phyloP scores from a whole-genome alignment of 2,888 invertebrate genomes.

The Machimus atricapillus region DNA sequence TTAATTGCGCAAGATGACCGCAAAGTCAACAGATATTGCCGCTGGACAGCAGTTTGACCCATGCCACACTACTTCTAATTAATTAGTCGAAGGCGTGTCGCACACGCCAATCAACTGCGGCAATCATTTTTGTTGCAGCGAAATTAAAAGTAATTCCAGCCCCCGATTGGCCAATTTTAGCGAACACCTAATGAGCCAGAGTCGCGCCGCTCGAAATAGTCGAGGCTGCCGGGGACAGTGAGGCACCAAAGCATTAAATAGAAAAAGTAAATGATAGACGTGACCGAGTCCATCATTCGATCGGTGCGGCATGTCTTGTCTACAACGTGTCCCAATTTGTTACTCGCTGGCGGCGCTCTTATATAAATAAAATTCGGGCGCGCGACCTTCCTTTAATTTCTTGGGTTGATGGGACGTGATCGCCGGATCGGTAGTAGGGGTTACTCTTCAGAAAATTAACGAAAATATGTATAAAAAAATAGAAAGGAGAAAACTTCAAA shows the following conservation, averaged over 20 bases:
- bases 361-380: neutral
- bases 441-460: neutral
- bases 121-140: neutral
- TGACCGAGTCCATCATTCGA: neutral
- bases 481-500: neutral
- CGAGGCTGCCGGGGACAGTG: neutral
- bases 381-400: neutral
- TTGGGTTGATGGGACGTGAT: neutral
- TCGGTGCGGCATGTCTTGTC: neutral
- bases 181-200: neutral
- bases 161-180: neutral
- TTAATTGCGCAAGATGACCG: neutral
- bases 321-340: neutral
- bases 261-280: neutral
- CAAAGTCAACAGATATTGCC: neutral
- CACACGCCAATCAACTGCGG: neutral
- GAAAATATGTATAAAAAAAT: neutral
- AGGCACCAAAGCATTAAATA: neutral
- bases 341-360: neutral
- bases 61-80: neutral
- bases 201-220: neutral
- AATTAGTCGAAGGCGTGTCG: neutral
- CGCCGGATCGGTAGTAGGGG: neutral
- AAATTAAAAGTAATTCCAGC: neutral
- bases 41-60: neutral